A percentile compares a stretch with the other conserved stretches of the same genome.
Conservation (phyloP, 2,797 vertebrate genomes). For the Oryzias sinensis region DNA sequence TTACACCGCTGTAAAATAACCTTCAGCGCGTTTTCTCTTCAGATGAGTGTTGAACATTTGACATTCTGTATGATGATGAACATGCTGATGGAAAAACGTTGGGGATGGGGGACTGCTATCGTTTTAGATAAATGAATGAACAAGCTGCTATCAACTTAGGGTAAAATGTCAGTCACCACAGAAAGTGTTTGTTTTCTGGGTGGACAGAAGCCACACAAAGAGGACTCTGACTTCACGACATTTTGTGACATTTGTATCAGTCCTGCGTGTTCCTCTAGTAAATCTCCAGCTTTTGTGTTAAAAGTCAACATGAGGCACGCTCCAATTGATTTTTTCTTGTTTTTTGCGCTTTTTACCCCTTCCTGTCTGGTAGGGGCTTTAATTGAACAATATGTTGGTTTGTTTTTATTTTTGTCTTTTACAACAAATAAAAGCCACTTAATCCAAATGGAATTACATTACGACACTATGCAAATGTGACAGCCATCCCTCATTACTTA, state of each 20-base stretch:
- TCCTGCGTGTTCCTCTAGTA: not conserved
- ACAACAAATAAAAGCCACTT: too few species aligned
- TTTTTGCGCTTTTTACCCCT: too few species aligned
- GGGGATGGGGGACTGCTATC: conserved; percentile 38
- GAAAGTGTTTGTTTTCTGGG: conserved; percentile 18
- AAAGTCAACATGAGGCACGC: too few species aligned
- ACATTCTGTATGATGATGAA: conserved; percentile 59
- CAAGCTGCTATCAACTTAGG: conserved; percentile 31
- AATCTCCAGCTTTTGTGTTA: not conserved
- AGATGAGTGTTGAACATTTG: conserved; percentile 25
- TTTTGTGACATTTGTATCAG: conserved; percentile 64
- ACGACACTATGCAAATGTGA: too few species aligned
- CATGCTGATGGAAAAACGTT: conserved; percentile 25
- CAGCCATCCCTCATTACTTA: too few species aligned
- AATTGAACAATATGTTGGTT: too few species aligned
- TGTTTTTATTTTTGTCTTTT: too few species aligned
- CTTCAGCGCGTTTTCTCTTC: conserved; percentile 26
- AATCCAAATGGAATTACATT: too few species aligned
- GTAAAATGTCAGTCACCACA: conserved; percentile 60
- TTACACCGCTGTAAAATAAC: conserved; percentile 1
- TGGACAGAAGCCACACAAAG: conserved; percentile 30
- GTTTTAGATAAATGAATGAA: conserved; percentile 12
- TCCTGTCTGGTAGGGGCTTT: too few species aligned
- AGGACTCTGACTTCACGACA: conserved; percentile 45
- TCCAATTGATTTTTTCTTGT: too few species aligned